Evolutionary conservation across 2,113 vertebrate species (phyloP).

Genomic region (Engraulis encrasicolus): DNA sequence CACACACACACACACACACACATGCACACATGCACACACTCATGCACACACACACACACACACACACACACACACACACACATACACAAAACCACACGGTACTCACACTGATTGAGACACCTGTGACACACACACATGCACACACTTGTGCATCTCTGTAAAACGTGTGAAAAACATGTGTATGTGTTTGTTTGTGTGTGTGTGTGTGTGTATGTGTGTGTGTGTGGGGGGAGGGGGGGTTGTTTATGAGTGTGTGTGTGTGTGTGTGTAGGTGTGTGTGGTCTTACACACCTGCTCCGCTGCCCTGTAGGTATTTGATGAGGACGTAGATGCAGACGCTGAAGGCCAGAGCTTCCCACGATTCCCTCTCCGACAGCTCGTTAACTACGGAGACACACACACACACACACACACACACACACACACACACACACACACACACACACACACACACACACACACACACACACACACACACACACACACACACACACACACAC

Average conservation of each 20-base stretch:
- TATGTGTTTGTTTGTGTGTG: too few species aligned
- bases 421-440: too few species aligned
- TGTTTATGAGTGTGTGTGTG: constrained; percentile 5
- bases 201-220: neutral
- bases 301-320: constrained; percentile 90
- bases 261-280: neutral
- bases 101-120: neutral
- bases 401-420: neutral
- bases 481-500: neutral
- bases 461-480: neutral
- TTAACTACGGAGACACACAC: constrained; percentile 74
- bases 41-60: too few species aligned
- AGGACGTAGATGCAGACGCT: constrained; percentile 83
- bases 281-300: constrained; percentile 81
- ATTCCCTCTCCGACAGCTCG: constrained; percentile 73
- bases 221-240: too few species aligned
- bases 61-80: neutral
- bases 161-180: too few species aligned
- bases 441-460: neutral
- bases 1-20: neutral
- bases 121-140: too few species aligned
- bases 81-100: too few species aligned
- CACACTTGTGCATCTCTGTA: too few species aligned
- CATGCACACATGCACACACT: too few species aligned
- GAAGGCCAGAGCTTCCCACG: constrained; percentile 77